Percentiles rank a stretch among this genome's conserved stretches.
Conservation (phyloP, 2,888 invertebrate species). For the Cetonia aurata region DNA sequence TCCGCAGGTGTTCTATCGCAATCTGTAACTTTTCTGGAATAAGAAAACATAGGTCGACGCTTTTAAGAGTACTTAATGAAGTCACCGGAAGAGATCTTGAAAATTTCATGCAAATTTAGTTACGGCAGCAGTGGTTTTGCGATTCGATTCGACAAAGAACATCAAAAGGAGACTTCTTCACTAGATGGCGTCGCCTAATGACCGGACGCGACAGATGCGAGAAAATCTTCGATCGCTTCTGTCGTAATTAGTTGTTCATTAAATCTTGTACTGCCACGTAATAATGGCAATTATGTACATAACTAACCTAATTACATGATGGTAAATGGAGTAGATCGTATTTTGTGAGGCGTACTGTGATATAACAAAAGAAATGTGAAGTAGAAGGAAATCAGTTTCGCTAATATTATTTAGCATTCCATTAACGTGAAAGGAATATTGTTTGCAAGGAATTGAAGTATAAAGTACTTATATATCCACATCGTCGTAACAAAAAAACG, state of each 20-base stretch:
- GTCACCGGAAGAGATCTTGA: conserved; percentile 36
- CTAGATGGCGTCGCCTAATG: conserved; percentile 32
- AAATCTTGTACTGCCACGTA: conserved; percentile 41
- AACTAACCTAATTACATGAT: conserved; percentile 42
- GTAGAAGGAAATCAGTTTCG: conserved; percentile 7
- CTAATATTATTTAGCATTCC: too few relatives aligned
- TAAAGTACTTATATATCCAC: too few relatives aligned
- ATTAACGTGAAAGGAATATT: too few relatives aligned
- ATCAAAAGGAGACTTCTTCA: conserved; percentile 33
- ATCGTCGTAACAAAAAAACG: too few relatives aligned
- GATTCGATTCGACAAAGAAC: conserved; percentile 29
- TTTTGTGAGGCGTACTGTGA: conserved; percentile 6
- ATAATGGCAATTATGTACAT: conserved; percentile 45
- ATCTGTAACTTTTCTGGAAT: not conserved
- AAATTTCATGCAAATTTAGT: conserved; percentile 39
- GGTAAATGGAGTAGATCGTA: not conserved
- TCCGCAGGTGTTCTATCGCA: not conserved
- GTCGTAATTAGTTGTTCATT: conserved; percentile 43
- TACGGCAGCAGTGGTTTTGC: conserved; percentile 13
- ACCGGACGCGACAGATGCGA: conserved; percentile 36
- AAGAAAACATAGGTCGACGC: conserved; percentile 16
- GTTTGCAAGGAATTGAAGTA: too few relatives aligned
- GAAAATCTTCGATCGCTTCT: conserved; percentile 34
- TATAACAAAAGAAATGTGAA: conserved; percentile 4
- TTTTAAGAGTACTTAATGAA: conserved; percentile 32